These are phyloP conservation scores for Cichlasoma orientale DNA, from an alignment of 2,797 vertebrate species.

Conservation along the genomic window DNA sequence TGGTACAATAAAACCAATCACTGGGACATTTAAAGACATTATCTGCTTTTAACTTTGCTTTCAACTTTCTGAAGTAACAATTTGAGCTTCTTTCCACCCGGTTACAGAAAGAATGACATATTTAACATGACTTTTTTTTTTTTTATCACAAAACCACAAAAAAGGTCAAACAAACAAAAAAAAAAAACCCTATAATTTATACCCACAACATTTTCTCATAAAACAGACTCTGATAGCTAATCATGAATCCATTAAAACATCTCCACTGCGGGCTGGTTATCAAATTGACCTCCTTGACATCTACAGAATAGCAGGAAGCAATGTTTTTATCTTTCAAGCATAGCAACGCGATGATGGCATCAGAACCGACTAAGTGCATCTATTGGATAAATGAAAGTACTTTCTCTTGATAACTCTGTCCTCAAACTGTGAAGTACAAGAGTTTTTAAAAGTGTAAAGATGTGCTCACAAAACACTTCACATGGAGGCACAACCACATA, in stretches of 20 bases:
- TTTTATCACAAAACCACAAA: background rate
- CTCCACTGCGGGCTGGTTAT: background rate
- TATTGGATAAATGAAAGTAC: constrained; percentile 5
- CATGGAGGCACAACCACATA: background rate
- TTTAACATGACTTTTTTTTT: background rate
- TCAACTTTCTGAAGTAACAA: background rate
- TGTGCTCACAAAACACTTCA: constrained; percentile 9
- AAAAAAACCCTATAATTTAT: background rate
- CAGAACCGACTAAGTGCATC: constrained; percentile 9
- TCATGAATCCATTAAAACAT: background rate
- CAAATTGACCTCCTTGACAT: constrained; percentile 11
- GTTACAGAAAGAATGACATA: background rate
- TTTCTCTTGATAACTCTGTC: background rate
- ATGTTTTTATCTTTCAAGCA: background rate
- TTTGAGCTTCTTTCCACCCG: background rate
- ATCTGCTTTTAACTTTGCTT: background rate
- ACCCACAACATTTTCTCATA: accelerated
- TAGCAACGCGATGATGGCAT: constrained; percentile 12
- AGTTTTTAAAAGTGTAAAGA: constrained; percentile 9
- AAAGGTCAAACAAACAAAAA: background rate
- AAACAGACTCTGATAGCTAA: background rate
- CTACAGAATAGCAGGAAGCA: background rate
- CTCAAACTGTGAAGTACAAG: background rate
- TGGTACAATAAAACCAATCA: constrained; percentile 7
- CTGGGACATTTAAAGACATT: constrained; percentile 19